Evolutionary conservation across 2,888 invertebrate genomes (phyloP), one percentile per base, ranked within the genome.

Genomic region (Andricus curvator): DNA sequence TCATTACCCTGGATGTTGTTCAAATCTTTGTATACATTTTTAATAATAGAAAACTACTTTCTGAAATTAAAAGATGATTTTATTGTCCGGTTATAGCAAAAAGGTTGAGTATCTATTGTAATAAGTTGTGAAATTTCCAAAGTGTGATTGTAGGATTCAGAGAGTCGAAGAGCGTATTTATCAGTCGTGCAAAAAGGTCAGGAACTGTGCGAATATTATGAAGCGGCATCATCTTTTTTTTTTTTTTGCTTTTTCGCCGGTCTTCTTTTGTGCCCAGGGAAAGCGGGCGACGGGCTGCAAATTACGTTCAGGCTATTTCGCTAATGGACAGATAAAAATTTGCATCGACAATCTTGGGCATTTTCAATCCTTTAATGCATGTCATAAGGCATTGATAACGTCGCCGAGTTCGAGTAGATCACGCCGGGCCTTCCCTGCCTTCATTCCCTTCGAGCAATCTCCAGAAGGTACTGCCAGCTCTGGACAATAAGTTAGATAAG

Each of bases 241-340:
- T 64, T 77, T 62, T 65, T 66, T 77, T 5, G 70, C 76, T 81
- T 78, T 48, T 48, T 80, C 79, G 56, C 74, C 37, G 68, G 67
- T 56, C 76, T 80, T 82, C 64, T 76, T 81, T 80, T 70, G 29
- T 74, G 37, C 41, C n/a, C 41, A 81, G n/a, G 29, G 8, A 56
- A 70, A 68, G 15, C 68, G 60, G 51, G 66, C 25, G 48, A 65
- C 48, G 60, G 81, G 82, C 80, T 78, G 84, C 82, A 83, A 90
- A 88, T 88, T 89, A 87, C 82, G 83, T 84, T 80, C 82, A 81
- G 78, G 86, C 86, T 87, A 87, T 90, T 90, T 87, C 84, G 87
- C 88, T 90, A 89, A 90, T 90, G 90, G 90, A 89, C 86, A 84
- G 87, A 88, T 88, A 90, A 88, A 88, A 87, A 85, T 83, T 81